phyloP scores from a whole-genome alignment of 2,797 vertebrate genomes.

The Leptoclinus maculatus region DNA sequence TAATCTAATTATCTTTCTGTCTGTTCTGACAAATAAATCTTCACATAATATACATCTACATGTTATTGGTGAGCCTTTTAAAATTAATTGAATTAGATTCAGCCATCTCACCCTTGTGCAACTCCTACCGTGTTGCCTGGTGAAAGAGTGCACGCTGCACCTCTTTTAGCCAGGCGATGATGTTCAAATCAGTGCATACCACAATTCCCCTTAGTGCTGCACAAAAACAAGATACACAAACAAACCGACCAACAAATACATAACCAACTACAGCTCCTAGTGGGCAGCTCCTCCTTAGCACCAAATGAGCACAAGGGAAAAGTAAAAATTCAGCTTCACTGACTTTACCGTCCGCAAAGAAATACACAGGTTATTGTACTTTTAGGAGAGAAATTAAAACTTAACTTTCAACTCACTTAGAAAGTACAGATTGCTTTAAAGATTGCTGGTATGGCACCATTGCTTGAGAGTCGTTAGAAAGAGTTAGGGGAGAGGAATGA shows the following conservation, averaged over 20 bases:
- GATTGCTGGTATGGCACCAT: neutral
- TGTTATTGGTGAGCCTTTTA: neutral
- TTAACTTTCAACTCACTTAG: neutral
- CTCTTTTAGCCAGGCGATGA: neutral
- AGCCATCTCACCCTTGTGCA: neutral
- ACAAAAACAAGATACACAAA: constrained; percentile 20
- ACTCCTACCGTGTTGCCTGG: neutral
- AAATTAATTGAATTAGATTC: neutral
- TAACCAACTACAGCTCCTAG: neutral
- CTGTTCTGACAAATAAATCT: no score
- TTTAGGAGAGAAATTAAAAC: neutral
- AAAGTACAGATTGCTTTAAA: neutral
- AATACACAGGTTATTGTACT: neutral
- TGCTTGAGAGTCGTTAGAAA: neutral
- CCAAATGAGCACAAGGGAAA: neutral
- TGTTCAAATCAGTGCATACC: constrained; percentile 10
- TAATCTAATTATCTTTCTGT: neutral
- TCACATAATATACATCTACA: neutral
- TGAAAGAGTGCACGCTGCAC: neutral
- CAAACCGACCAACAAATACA: neutral
- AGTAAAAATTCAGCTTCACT: neutral
- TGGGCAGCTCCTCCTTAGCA: neutral
- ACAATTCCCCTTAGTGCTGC: neutral
- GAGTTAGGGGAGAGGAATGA: neutral
- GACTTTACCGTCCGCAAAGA: neutral